Evolutionary conservation across 2,797 vertebrate genomes (phyloP).

Genomic region (Anolis apletophallus): DNA sequence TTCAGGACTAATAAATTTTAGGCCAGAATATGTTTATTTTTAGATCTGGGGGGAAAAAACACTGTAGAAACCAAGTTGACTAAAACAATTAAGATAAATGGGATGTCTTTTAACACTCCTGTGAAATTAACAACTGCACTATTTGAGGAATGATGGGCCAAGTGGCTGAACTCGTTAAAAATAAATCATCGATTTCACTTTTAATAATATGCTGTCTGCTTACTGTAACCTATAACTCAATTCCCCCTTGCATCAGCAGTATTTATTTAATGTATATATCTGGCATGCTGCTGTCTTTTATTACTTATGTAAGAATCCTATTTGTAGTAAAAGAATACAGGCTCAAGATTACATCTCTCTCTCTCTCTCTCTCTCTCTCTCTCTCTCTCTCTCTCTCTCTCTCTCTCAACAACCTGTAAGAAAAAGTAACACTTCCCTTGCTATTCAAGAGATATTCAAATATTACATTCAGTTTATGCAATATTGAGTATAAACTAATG

Average conservation of each 20-base stretch:
- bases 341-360: conserved; percentile 37
- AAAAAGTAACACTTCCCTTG: conserved; percentile 35
- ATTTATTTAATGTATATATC: conserved; percentile 35
- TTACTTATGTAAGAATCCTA: conserved; percentile 35
- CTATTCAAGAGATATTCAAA: conserved; percentile 16
- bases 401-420: no score
- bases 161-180: conserved; percentile 60
- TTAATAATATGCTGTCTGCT: conserved; percentile 56
- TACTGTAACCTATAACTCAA: conserved; percentile 56
- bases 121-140: conserved; percentile 62
- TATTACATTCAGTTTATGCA: not conserved
- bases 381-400: no score
- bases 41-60: conserved; percentile 1
- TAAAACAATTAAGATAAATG: conserved; percentile 71
- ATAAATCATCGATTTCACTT: conserved; percentile 61
- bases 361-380: no score
- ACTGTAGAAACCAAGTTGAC: conserved; percentile 62
- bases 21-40: conserved; percentile 34
- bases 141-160: conserved; percentile 56
- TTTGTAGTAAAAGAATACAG: conserved; percentile 20
- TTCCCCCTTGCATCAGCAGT: conserved; percentile 28
- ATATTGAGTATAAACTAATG: conserved; percentile 23
- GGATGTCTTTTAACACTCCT: conserved; percentile 62
- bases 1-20: no score
- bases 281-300: conserved; percentile 42